Evolutionary conservation across 2,113 vertebrate species (phyloP).

Genomic region (Cyphomyrus discorhynchus): DNA sequence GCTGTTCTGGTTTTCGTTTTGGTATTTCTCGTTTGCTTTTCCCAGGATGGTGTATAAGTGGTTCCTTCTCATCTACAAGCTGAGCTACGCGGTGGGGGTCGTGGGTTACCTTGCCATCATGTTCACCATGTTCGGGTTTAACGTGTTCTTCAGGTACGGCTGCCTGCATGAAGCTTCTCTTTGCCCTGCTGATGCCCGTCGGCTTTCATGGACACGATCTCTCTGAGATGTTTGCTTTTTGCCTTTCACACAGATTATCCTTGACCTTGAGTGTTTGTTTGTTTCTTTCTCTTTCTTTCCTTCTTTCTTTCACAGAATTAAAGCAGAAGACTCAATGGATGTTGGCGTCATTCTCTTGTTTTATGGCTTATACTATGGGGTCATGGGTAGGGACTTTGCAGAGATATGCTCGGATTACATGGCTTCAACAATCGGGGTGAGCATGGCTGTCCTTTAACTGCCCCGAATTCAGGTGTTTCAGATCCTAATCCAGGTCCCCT

Average conservation of each 20-base stretch:
- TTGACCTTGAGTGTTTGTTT: not conserved
- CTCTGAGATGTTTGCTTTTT: not conserved
- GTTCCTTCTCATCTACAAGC: slow-evolving; percentile 67
- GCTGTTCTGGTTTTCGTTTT: too few species aligned
- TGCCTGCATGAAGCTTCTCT: slow-evolving; percentile 13
- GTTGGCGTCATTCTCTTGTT: slow-evolving; percentile 61
- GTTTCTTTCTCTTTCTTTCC: not conserved
- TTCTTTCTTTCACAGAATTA: slow-evolving; percentile 43
- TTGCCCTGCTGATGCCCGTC: not conserved
- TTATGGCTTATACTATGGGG: slow-evolving; percentile 57
- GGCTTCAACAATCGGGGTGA: slow-evolving; percentile 57
- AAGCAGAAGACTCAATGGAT: slow-evolving; percentile 59
- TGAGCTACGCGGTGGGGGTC: slow-evolving; percentile 58
- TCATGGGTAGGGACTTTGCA: slow-evolving; percentile 59
- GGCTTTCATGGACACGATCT: not conserved
- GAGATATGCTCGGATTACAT: slow-evolving; percentile 66
- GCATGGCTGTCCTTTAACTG: not conserved
- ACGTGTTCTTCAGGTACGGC: slow-evolving; percentile 60
- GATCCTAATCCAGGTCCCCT: not conserved
- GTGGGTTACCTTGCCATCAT: slow-evolving; percentile 62
- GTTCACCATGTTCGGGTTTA: slow-evolving; percentile 68
- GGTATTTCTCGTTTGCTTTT: slow-evolving; percentile 2
- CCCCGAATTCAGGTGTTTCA: not conserved
- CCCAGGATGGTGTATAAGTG: slow-evolving; percentile 67
- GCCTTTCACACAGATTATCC: not conserved